phyloP scores from a whole-genome alignment of 2,797 vertebrate species.

The Echeneis naucrates region DNA sequence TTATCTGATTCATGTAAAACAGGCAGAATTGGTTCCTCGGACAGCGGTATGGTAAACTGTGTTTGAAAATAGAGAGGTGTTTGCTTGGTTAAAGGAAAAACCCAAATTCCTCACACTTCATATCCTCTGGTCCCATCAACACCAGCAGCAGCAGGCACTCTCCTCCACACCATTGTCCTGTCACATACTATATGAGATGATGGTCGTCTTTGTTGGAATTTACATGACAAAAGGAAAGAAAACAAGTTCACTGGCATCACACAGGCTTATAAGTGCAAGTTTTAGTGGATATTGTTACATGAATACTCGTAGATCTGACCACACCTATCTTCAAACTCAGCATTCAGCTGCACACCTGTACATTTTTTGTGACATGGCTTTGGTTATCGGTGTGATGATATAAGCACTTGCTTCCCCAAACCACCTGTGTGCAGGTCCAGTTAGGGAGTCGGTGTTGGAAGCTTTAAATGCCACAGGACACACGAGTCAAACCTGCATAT shows the following conservation, averaged over 20 bases:
- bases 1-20: slow-evolving; percentile 50
- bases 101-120: slow-evolving; percentile 1
- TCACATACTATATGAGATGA: neutral
- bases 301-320: too few relatives aligned
- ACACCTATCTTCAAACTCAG: too few relatives aligned
- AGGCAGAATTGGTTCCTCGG: slow-evolving; percentile 24
- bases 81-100: slow-evolving; percentile 10
- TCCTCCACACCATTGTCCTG: neutral
- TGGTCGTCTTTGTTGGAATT: neutral
- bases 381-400: too few relatives aligned
- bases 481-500: slow-evolving; percentile 39
- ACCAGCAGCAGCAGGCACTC: neutral
- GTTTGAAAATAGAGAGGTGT: slow-evolving; percentile 45
- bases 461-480: slow-evolving; percentile 45
- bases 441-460: slow-evolving; percentile 7
- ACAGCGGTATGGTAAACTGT: too few relatives aligned
- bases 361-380: too few relatives aligned
- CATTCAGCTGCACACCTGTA: too few relatives aligned
- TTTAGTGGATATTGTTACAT: too few relatives aligned
- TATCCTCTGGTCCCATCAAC: neutral
- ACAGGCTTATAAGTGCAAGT: too few relatives aligned
- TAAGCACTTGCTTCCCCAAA: neutral
- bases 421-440: neutral
- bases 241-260: too few relatives aligned
- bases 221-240: neutral